Evolutionary conservation across 2,113 vertebrate species (phyloP), one percentile per base, ranked within the genome.

Genomic region (Pollimyrus isidori): DNA sequence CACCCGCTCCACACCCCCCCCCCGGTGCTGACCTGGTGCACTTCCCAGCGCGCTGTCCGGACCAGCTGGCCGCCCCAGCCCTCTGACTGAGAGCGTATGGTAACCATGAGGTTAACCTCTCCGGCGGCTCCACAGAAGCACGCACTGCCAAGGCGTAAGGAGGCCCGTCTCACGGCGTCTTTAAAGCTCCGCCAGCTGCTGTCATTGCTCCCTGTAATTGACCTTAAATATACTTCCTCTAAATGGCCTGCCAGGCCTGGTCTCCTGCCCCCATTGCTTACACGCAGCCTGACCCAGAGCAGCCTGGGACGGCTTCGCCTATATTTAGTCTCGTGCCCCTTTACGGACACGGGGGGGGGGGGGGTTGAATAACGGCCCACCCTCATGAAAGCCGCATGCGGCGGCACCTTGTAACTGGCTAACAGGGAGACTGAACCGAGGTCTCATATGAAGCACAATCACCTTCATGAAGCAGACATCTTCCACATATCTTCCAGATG

Each of bases 221-320:
- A 96, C 95, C 96, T 96, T 96, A 96, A 96, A 96, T 96, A 96
- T 96, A 96, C 95, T 96, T 95, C 95, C 94, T 92, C 91, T 94
- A 95, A 95, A 96, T 94, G 94, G 94, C 92, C 93, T 93, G 94
- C 94, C 93, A 95, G 95, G 94, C 95, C 95, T 96, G 95, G 94
- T 94, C 95, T 94, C 93, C 90, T 93, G 93, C 94, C 95, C 95
- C 93, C 93, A 91, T 90, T 86, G 94, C 91, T 93, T 94, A 94
- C 89, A 91, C 93, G 90, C 90, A 93, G 88, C 93, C 91, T 87
- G 92, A 94, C 92, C 94, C 91, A 93, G 92, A 95, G 93, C 93
- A 96, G 95, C 94, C 94, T 95, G 95, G 93, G 94, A 96, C 95
- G 94, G 94, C 94, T 94, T 48, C 58, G 39, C 39, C 84, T 96